phyloP scores from a whole-genome alignment of 1,140 invertebrate genomes.

The Pararge aegeria region DNA sequence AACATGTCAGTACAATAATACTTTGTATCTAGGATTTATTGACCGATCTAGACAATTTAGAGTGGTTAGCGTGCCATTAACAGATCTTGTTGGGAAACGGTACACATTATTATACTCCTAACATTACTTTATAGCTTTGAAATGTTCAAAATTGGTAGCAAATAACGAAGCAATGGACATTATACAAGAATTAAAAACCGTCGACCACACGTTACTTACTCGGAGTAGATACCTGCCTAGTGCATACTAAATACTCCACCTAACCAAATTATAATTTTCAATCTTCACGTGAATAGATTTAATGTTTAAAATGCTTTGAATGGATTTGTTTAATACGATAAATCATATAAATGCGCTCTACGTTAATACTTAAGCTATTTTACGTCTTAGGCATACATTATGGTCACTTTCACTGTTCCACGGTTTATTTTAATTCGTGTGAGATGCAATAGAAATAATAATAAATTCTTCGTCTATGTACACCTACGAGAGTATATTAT shows the following conservation, averaged over 20 bases:
- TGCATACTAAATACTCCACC: constrained; percentile 20
- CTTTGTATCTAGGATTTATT: constrained; percentile 64
- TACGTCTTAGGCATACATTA: constrained; percentile 17
- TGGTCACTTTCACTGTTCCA: constrained; percentile 23
- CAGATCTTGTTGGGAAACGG: constrained; percentile 10
- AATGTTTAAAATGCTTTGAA: constrained; percentile 4
- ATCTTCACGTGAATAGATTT: neutral
- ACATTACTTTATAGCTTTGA: constrained; percentile 16
- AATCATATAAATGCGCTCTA: constrained; percentile 18
- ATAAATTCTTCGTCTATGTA: neutral
- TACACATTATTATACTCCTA: constrained; percentile 3
- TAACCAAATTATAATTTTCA: too few relatives aligned
- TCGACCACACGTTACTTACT: neutral
- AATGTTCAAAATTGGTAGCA: constrained; percentile 1
- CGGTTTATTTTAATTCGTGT: constrained; percentile 23
- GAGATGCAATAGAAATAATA: constrained; percentile 17
- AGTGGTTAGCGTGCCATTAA: constrained; percentile 13
- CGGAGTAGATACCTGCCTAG: constrained; percentile 6
- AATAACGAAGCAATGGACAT: constrained; percentile 17
- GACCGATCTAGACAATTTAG: constrained; percentile 40
- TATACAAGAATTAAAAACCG: constrained; percentile 8
- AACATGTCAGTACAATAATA: constrained; percentile 56
- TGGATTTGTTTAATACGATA: neutral
- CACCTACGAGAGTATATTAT: too few relatives aligned
- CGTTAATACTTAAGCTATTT: constrained; percentile 20